Evolutionary conservation across 2,113 vertebrate genomes (phyloP).

Genomic region (Labeo catla): DNA sequence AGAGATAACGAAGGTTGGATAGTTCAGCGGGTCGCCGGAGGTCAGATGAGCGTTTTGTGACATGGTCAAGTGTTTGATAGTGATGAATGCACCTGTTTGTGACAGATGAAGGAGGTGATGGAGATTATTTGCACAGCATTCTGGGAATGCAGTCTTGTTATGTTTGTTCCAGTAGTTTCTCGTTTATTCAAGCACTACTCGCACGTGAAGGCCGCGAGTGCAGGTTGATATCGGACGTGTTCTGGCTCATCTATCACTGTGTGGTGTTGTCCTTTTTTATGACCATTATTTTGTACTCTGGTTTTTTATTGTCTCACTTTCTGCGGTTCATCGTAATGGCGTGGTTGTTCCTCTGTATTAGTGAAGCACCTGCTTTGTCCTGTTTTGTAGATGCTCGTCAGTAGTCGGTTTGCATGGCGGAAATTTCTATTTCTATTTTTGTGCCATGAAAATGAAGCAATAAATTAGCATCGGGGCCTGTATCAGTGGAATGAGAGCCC

Average conservation of each 20-base stretch:
- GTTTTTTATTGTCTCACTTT: slow-evolving; percentile 80
- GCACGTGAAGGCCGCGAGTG: slow-evolving; percentile 65
- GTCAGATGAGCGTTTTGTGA: not conserved
- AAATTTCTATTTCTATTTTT: slow-evolving; percentile 73
- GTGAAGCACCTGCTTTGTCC: slow-evolving; percentile 46
- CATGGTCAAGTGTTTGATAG: not conserved
- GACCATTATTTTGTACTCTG: slow-evolving; percentile 68
- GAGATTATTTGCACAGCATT: slow-evolving; percentile 81
- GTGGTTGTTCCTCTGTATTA: slow-evolving; percentile 61
- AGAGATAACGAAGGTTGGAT: not conserved
- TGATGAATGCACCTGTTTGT: not conserved
- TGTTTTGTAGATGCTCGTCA: slow-evolving; percentile 70
- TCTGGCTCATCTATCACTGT: slow-evolving; percentile 81
- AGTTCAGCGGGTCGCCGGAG: not conserved
- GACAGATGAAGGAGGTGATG: slow-evolving; percentile 57
- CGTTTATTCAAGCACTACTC: slow-evolving; percentile 54
- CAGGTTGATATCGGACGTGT: slow-evolving; percentile 72
- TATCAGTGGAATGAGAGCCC: slow-evolving; percentile 45
- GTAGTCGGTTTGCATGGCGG: slow-evolving; percentile 86
- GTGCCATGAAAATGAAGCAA: slow-evolving; percentile 89
- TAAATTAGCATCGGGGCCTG: slow-evolving; percentile 74
- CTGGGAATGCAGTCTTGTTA: slow-evolving; percentile 75
- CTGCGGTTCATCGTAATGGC: slow-evolving; percentile 58
- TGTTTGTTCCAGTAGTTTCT: slow-evolving; percentile 62
- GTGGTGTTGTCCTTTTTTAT: slow-evolving; percentile 83